Base-by-base conservation (phyloP, 2,888 invertebrate genomes). In the Sipunculus nudus region DNA sequence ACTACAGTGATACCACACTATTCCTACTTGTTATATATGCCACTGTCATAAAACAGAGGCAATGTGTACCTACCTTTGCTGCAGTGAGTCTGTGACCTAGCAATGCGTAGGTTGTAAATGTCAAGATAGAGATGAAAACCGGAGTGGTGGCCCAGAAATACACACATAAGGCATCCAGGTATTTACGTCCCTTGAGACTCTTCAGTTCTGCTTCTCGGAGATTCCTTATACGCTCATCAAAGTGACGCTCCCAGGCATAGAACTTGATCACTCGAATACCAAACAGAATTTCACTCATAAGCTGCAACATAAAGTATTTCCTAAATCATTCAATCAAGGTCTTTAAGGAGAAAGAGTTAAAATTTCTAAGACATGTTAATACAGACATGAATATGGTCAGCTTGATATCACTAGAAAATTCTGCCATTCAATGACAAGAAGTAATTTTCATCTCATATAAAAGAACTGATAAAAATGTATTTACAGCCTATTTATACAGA, bases 81-180 rank as follows among this genome's bases (percentile, higher is more conserved):
- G 97, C 95, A 47, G 91, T 91, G 10, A 98, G 86, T 48, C 88
- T 85, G 71, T 86, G 91, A 87, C 61, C 94, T 91, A 85, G 70
- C 49, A 85, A 61, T 2, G 82, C 79, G 71, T 85, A 86, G 1
- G 85, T 85, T n/a, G 80, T 75, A 65, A 86, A 84, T 21, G 85
- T 85, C 13, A 85, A 74, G 19, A 86, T 82, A 56, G 81, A 83
- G 52, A 86, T 86, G n/a, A 86, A 71, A 28, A 97, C 93, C 0
- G 98, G 98, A 6, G 97, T 97, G 0, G 95, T 94, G 0, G 98
- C 98, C 98, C 98, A 99, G 83, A 99, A 92, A 82, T 94, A 98
- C 16, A 99, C 98, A 84, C 98, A 99, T 62, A 96, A 85, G 0
- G 98, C 98, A 86, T 99, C 98, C 69, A 99, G 84, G 84, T 97